Evolutionary conservation across 2,888 invertebrate genomes (phyloP).

Genomic region (Conistra vaccinii): DNA sequence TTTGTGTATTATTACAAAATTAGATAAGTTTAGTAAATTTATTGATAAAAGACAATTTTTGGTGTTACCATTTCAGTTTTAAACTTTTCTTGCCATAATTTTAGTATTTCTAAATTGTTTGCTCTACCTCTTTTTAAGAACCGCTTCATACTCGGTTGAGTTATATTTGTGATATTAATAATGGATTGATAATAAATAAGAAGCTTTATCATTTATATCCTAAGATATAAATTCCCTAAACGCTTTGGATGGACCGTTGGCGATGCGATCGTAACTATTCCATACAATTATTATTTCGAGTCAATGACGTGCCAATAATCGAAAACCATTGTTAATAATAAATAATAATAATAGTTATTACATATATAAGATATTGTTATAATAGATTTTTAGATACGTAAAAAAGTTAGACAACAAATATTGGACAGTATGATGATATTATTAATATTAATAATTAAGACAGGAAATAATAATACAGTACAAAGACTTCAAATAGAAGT

Average conservation of each 20-base stretch:
- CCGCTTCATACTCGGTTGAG: constrained; percentile 39
- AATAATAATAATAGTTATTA: constrained; percentile 84
- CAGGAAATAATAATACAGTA: constrained; percentile 73
- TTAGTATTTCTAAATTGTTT: constrained; percentile 40
- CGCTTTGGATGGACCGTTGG: constrained; percentile 69
- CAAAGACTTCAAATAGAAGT: constrained; percentile 60
- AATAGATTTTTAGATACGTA: constrained; percentile 77
- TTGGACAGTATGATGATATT: constrained; percentile 77
- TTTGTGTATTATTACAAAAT: constrained; percentile 21
- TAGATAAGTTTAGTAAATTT: not conserved
- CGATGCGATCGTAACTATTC: constrained; percentile 68
- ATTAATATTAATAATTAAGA: constrained; percentile 75
- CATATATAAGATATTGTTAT: constrained; percentile 84
- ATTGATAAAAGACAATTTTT: constrained; percentile 24
- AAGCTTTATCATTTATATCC: constrained; percentile 87
- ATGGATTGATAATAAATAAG: constrained; percentile 32
- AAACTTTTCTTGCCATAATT: constrained; percentile 54
- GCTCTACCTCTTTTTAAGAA: constrained; percentile 28
- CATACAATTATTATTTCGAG: constrained; percentile 75
- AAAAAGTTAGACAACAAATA: constrained; percentile 73
- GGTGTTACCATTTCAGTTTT: constrained; percentile 28
- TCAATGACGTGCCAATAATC: constrained; percentile 87
- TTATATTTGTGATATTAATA: constrained; percentile 56
- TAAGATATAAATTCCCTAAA: constrained; percentile 83
- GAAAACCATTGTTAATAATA: constrained; percentile 83